These are phyloP conservation scores for Cosmia pyralina DNA, from an alignment of 2,888 invertebrate species.

Conservation along the genomic window DNA sequence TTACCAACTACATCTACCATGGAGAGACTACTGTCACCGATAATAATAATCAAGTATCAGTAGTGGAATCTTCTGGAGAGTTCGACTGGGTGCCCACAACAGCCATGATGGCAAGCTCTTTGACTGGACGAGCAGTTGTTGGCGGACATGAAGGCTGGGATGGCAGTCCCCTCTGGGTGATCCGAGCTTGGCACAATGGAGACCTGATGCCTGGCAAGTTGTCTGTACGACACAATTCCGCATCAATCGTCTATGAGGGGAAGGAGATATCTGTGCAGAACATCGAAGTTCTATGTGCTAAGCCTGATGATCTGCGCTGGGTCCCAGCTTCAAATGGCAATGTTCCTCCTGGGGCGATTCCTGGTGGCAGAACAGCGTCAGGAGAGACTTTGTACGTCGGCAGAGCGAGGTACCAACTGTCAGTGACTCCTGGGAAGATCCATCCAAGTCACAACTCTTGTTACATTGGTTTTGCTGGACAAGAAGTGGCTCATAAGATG, in stretches of 20 bases:
- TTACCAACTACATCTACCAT: constrained; percentile 86
- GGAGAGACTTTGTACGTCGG: constrained; percentile 90
- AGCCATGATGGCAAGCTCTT: constrained; percentile 76
- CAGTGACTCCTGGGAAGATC: constrained; percentile 90
- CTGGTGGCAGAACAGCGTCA: constrained; percentile 86
- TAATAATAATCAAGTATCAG: constrained; percentile 71
- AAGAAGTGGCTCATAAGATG: constrained; percentile 83
- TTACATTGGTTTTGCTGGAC: constrained; percentile 84
- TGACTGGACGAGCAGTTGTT: constrained; percentile 83
- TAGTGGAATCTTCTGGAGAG: constrained; percentile 83
- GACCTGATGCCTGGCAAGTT: constrained; percentile 87
- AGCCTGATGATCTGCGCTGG: constrained; percentile 86
- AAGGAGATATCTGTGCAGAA: constrained; percentile 86
- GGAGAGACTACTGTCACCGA: constrained; percentile 73
- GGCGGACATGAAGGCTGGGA: constrained; percentile 89
- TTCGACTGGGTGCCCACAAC: constrained; percentile 86
- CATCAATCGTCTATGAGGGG: constrained; percentile 81
- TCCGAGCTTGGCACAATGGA: constrained; percentile 85
- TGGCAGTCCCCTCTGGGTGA: constrained; percentile 87
- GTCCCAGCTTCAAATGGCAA: constrained; percentile 88
- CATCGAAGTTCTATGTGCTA: constrained; percentile 83
- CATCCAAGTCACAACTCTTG: constrained; percentile 84
- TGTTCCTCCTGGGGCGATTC: constrained; percentile 89
- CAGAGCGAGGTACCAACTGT: constrained; percentile 89
- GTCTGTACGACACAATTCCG: constrained; percentile 83